Evolutionary conservation across 2,888 invertebrate species (phyloP).

Genomic region (Galeruca laticollis): DNA sequence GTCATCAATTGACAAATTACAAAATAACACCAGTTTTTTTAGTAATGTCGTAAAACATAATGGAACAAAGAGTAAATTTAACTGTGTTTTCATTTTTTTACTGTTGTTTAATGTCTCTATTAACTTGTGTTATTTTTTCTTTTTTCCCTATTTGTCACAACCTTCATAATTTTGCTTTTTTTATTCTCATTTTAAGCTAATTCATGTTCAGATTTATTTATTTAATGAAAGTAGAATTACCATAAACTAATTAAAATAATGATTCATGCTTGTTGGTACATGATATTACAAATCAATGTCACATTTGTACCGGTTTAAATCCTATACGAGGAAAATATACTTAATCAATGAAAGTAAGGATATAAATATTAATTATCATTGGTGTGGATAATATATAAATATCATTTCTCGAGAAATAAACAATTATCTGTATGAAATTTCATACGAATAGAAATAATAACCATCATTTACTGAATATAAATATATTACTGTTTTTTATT

Average conservation of each 20-base stretch:
- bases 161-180: too few relatives aligned
- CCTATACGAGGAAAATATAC: slow-evolving; percentile 20
- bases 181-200: too few relatives aligned
- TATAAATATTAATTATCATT: slow-evolving; percentile 16
- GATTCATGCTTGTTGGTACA: slow-evolving; percentile 19
- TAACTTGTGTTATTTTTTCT: neutral
- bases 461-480: too few relatives aligned
- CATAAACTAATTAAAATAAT: slow-evolving; percentile 16
- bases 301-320: slow-evolving; percentile 23
- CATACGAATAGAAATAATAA: neutral
- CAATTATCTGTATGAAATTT: slow-evolving; percentile 18
- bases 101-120: neutral
- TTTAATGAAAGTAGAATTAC: slow-evolving; percentile 5
- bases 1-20: too few relatives aligned
- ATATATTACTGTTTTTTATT: too few relatives aligned
- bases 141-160: too few relatives aligned
- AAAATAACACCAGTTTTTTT: too few relatives aligned
- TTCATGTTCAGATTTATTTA: too few relatives aligned
- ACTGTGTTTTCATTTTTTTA: too few relatives aligned
- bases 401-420: slow-evolving; percentile 4
- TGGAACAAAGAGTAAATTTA: too few relatives aligned
- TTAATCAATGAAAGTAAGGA: too few relatives aligned
- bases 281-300: slow-evolving; percentile 31
- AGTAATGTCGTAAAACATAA: too few relatives aligned
- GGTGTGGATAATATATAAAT: slow-evolving; percentile 11